Evolutionary conservation across 2,888 invertebrate species (phyloP), one percentile per base, ranked within the genome.

Genomic region (Platycheirus albimanus): DNA sequence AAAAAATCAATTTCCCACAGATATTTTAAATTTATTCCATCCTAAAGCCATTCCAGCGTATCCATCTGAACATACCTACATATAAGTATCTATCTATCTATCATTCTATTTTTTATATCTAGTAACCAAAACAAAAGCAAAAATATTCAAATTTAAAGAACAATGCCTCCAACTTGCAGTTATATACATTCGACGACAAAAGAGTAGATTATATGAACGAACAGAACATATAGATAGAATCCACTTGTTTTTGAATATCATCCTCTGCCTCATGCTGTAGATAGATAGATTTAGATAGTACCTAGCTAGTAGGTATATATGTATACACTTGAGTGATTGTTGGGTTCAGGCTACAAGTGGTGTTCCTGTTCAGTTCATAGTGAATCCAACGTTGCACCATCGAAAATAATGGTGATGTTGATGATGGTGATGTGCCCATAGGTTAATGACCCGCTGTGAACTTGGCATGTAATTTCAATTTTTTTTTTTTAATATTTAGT

Each of bases 101-200:
- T 64, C 64, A 64, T 20, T 64, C 49, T 64, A 49, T 47, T 64
- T 47, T 64, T 49, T 64, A 45, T 13, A 30, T 41, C 45, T 28
- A 64, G 41, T 49, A 64, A 63, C 45, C 36, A 66, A 66, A 66
- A 66, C 66, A 66, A 66, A 66, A 51, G 66, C 66, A 66, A 66
- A 66, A 51, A 66, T 49, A 51, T 66, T 66, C 66, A 49, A 66
- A 66, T 66, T 66, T 49, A 24, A 36, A 66, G 66, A 66, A 66
- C 66, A 66, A 66, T 66, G 66, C 66, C 66, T 51, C 15, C 11
- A 24, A 64, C 49, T 49, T 64, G 20, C 33, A 20, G 11, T n/a
- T 41, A 11, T 38, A 36, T 33, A 4, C 30, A 8, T 33, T n/a
- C n/a, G n/a, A n/a, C n/a, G n/a, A n/a, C n/a, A n/a, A n/a, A n/a